Conservation (phyloP, 2,888 invertebrate species). For the Scaptodrosophila latifasciaeformis region DNA sequence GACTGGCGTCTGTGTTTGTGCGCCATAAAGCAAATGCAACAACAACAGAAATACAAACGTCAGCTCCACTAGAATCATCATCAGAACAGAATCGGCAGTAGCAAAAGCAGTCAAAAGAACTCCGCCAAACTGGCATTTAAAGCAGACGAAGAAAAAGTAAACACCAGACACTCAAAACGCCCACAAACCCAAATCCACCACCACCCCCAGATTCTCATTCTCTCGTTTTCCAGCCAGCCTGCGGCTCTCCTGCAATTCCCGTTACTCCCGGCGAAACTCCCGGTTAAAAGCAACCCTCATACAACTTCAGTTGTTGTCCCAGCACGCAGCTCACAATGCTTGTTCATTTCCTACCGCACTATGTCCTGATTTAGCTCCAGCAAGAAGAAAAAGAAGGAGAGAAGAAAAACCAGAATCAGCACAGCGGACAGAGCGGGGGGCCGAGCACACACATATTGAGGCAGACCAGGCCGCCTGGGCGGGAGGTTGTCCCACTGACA, state of each 20-base stretch:
- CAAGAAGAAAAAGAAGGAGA: too few species aligned
- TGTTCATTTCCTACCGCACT: conserved; percentile 55
- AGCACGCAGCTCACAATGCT: conserved; percentile 22
- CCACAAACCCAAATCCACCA: too few species aligned
- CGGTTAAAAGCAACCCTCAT: not conserved
- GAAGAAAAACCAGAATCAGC: not conserved
- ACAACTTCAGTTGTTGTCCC: not conserved
- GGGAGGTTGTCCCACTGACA: not conserved
- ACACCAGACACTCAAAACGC: conserved; percentile 3
- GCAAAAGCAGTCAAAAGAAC: conserved; percentile 39
- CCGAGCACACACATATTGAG: conserved; percentile 1
- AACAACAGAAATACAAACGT: too few species aligned
- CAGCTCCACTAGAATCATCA: too few species aligned
- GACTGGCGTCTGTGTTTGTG: not conserved
- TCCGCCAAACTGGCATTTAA: conserved; percentile 41
- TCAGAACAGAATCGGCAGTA: too few species aligned
- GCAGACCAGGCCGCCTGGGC: conserved; percentile 6
- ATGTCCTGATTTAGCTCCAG: conserved; percentile 54
- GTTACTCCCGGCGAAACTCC: conserved; percentile 7
- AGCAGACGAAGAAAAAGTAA: conserved; percentile 5
- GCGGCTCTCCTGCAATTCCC: too few species aligned
- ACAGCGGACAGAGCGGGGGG: conserved; percentile 22
- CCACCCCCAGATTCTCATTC: not conserved
- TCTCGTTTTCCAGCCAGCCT: too few species aligned
- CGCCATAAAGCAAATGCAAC: conserved; percentile 4